Conservation (phyloP, 2,797 vertebrate genomes). For the Rhinichthys osculus region DNA sequence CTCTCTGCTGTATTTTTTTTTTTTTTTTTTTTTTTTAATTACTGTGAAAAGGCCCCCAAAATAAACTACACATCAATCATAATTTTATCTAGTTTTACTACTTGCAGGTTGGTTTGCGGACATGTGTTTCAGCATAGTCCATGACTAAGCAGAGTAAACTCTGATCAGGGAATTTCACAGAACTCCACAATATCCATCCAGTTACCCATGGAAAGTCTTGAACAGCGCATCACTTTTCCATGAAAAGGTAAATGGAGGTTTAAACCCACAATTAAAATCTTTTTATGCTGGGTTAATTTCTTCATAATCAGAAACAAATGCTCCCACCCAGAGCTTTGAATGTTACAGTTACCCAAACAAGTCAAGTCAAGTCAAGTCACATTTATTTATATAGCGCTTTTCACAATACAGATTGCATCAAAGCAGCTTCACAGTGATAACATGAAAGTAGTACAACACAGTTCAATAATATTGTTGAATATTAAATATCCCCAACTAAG, state of each 20-base stretch:
- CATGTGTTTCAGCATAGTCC: slow-evolving; percentile 3
- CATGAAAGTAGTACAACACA: too few relatives aligned
- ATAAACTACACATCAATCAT: background rate
- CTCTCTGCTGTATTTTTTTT: background rate
- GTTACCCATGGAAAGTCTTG: slow-evolving; percentile 27
- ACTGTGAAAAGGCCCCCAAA: background rate
- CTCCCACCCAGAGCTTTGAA: too few relatives aligned
- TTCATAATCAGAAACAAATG: too few relatives aligned
- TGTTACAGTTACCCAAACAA: too few relatives aligned
- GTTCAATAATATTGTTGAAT: too few relatives aligned
- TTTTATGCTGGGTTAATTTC: too few relatives aligned
- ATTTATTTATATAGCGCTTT: too few relatives aligned
- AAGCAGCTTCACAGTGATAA: too few relatives aligned
- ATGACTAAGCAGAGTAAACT: slow-evolving; percentile 36
- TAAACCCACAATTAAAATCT: slow-evolving; percentile 1
- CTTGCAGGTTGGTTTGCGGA: background rate
- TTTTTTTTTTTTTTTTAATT: background rate
- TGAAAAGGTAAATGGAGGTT: background rate
- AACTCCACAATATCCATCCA: slow-evolving; percentile 4
- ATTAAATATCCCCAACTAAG: too few relatives aligned
- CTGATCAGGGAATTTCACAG: slow-evolving; percentile 4
- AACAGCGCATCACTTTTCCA: background rate
- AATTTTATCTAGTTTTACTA: background rate
- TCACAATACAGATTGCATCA: too few relatives aligned
- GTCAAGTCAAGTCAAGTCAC: too few relatives aligned